These are phyloP conservation scores for Notechis scutatus DNA, from an alignment of 2,113 vertebrate species.

Conservation along the genomic window DNA sequence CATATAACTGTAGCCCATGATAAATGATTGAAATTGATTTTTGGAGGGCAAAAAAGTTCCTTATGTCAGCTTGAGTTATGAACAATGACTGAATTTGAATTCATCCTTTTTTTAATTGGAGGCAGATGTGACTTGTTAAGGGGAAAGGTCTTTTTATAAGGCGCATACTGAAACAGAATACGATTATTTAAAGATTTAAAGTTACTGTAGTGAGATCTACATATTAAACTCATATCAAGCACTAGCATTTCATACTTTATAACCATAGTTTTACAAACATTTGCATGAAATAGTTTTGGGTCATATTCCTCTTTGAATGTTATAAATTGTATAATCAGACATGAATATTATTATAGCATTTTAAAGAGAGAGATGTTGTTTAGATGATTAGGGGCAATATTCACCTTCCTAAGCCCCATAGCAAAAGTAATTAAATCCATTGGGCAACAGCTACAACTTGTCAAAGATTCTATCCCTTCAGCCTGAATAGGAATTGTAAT, in stretches of 20 bases:
- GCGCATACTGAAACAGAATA: background rate
- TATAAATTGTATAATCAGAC: background rate
- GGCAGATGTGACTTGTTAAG: background rate
- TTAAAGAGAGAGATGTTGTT: background rate
- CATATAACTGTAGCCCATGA: background rate
- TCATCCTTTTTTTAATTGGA: background rate
- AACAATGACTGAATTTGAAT: slow-evolving; percentile 4
- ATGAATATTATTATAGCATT: background rate
- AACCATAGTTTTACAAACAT: slow-evolving; percentile 29
- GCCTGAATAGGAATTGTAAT: background rate
- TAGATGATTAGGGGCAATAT: background rate
- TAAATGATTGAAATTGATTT: background rate
- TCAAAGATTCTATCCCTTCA: background rate
- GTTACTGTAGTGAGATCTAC: background rate
- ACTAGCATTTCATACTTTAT: slow-evolving; percentile 8
- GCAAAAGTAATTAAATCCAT: background rate
- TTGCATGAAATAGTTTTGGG: slow-evolving; percentile 5
- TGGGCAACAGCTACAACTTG: background rate
- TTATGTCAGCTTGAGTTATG: slow-evolving; percentile 9
- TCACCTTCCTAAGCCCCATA: background rate
- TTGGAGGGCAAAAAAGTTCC: background rate
- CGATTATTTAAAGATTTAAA: slow-evolving; percentile 9
- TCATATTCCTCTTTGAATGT: background rate
- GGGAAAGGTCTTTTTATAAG: background rate
- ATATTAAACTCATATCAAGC: slow-evolving; percentile 9